Conservation (phyloP, 2,797 vertebrate genomes). For the Ceryle rudis region DNA sequence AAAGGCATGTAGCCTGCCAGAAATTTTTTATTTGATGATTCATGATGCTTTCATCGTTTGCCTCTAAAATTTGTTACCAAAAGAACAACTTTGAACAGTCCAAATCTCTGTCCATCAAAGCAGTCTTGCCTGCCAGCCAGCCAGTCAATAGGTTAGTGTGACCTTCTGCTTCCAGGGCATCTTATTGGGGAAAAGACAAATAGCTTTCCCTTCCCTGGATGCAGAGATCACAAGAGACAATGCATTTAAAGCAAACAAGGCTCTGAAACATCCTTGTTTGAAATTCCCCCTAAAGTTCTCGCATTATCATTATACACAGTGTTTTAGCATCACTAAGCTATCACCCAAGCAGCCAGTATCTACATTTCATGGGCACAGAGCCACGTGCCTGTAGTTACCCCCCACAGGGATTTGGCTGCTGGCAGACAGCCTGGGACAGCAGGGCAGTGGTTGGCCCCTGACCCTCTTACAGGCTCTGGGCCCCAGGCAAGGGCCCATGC, state of each 20-base stretch:
- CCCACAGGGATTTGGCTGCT: neutral
- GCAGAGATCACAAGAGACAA: neutral
- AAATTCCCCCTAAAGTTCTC: neutral
- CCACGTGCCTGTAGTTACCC: fast-evolving
- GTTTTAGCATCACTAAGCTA: neutral
- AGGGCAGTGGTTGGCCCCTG: fast-evolving
- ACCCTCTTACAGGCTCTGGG: neutral
- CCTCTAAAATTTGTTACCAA: neutral
- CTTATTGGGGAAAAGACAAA: neutral
- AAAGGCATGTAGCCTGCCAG: neutral
- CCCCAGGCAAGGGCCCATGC: neutral
- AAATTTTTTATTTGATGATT: neutral
- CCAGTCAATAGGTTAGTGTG: fast-evolving
- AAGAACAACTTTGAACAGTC: neutral
- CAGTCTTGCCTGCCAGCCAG: neutral
- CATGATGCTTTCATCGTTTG: neutral
- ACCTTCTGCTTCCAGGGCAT: neutral
- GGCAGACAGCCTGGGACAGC: fast-evolving
- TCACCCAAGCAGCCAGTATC: neutral
- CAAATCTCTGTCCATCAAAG: neutral
- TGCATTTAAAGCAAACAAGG: neutral
- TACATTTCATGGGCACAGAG: neutral
- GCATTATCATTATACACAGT: neutral
- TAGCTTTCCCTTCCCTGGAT: neutral
- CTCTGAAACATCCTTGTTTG: neutral